Conservation (phyloP, 2,888 invertebrate genomes). For the Rotaria sp. region DNA sequence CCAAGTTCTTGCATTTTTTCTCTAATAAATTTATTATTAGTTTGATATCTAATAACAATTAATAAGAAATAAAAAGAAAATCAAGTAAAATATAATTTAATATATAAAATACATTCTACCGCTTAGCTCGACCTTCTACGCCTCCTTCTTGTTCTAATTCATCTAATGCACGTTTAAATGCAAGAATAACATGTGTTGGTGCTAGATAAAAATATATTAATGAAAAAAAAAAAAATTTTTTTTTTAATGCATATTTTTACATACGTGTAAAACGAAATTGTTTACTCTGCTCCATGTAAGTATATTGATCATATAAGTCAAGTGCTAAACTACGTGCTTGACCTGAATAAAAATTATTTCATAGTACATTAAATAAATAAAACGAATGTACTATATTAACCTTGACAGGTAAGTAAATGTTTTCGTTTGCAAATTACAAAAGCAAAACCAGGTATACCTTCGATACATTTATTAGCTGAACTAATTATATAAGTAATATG, state of each 20-base stretch:
- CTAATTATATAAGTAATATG: slow-evolving; percentile 56
- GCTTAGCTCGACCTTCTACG: slow-evolving; percentile 49
- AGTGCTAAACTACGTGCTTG: slow-evolving; percentile 53
- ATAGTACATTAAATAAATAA: not conserved
- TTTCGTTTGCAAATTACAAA: slow-evolving; percentile 53
- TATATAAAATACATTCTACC: slow-evolving; percentile 44
- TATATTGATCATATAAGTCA: slow-evolving; percentile 56
- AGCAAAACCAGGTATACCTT: slow-evolving; percentile 58
- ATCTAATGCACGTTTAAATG: slow-evolving; percentile 54
- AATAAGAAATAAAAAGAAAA: too few species aligned
- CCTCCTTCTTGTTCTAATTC: slow-evolving; percentile 56
- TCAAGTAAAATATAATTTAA: not conserved
- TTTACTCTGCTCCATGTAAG: slow-evolving; percentile 53
- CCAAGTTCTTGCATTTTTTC: slow-evolving; percentile 56
- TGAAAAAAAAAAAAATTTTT: not conserved
- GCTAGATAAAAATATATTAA: slow-evolving; percentile 42
- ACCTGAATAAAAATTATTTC: slow-evolving; percentile 45
- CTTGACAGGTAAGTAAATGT: slow-evolving; percentile 52
- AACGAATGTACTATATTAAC: slow-evolving; percentile 44
- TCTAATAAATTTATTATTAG: slow-evolving; percentile 51
- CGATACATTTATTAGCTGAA: slow-evolving; percentile 58
- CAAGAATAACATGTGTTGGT: slow-evolving; percentile 57
- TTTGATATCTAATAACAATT: slow-evolving; percentile 43
- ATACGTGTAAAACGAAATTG: slow-evolving; percentile 58
- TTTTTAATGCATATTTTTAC: not conserved